These are phyloP conservation scores for Ephydatia muelleri DNA, from an alignment of 37 sponge, comb jelly and placozoan genomes.

Conservation along the genomic window DNA sequence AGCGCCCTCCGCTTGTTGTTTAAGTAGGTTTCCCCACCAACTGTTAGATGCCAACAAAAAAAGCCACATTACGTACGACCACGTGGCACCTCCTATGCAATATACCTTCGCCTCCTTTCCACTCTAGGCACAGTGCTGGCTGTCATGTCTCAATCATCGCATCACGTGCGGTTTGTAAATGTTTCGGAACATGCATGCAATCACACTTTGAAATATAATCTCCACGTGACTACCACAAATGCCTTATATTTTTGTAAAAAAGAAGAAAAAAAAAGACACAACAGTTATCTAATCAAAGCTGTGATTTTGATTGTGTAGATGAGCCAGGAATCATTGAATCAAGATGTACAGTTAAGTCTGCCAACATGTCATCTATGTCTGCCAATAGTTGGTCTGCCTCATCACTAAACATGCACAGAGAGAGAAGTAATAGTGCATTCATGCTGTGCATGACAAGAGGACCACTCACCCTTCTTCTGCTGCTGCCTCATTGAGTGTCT, in stretches of 20 bases:
- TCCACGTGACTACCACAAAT: background rate
- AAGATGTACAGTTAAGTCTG: constrained; percentile 68
- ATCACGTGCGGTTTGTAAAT: background rate
- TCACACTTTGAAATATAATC: background rate
- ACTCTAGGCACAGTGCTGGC: background rate
- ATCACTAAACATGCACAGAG: background rate
- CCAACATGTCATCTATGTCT: constrained; percentile 89
- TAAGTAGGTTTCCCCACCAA: background rate
- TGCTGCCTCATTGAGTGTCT: background rate
- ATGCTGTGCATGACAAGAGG: background rate
- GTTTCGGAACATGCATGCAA: background rate
- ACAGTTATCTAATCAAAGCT: too few relatives aligned
- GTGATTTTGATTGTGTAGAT: background rate
- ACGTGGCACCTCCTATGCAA: background rate
- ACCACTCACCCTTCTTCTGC: background rate
- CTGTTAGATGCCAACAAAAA: background rate
- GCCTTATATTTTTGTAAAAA: too few relatives aligned
- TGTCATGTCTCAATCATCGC: background rate
- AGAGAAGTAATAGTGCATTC: too few relatives aligned
- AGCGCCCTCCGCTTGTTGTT: background rate
- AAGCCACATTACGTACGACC: background rate
- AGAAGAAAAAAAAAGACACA: too few relatives aligned
- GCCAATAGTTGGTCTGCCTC: constrained; percentile 64
- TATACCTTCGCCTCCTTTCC: background rate
- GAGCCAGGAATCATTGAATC: constrained; percentile 78